These are phyloP conservation scores for Capitella teleta DNA, from an alignment of 1,140 invertebrate genomes.

Conservation along the genomic window DNA sequence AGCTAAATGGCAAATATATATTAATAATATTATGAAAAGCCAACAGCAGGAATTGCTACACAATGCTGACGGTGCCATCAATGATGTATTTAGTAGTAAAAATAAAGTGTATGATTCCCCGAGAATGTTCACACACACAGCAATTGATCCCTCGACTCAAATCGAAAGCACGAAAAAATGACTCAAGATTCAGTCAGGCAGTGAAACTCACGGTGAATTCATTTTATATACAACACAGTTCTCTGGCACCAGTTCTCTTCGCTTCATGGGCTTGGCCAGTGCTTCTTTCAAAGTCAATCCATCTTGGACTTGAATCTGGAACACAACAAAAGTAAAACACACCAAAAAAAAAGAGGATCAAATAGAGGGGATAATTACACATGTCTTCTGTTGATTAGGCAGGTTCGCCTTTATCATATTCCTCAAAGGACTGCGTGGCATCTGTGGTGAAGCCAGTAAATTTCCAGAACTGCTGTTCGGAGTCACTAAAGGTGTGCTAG, in stretches of 20 bases:
- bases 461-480: slow-evolving; percentile 2
- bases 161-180: neutral
- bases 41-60: too few relatives aligned
- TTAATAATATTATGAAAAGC: too few relatives aligned
- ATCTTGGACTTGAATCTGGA: slow-evolving; percentile 46
- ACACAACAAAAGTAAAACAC: neutral
- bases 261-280: slow-evolving; percentile 75
- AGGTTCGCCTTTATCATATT: slow-evolving; percentile 73
- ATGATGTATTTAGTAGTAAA: neutral
- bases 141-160: neutral
- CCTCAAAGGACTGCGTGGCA: slow-evolving; percentile 41
- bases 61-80: too few relatives aligned
- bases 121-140: neutral
- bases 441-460: neutral
- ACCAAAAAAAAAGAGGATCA: neutral
- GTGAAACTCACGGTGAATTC: neutral
- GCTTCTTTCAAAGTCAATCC: slow-evolving; percentile 75
- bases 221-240: slow-evolving; percentile 68
- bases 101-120: neutral
- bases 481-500: too few relatives aligned
- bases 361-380: too few relatives aligned
- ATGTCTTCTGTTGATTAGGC: slow-evolving; percentile 82
- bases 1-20: too few relatives aligned
- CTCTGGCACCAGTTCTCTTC: slow-evolving; percentile 76
- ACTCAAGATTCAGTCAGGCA: neutral